Evolutionary conservation across 2,113 vertebrate species (phyloP), one percentile per base, ranked within the genome.

Genomic region (Nothobranchius furzeri): DNA sequence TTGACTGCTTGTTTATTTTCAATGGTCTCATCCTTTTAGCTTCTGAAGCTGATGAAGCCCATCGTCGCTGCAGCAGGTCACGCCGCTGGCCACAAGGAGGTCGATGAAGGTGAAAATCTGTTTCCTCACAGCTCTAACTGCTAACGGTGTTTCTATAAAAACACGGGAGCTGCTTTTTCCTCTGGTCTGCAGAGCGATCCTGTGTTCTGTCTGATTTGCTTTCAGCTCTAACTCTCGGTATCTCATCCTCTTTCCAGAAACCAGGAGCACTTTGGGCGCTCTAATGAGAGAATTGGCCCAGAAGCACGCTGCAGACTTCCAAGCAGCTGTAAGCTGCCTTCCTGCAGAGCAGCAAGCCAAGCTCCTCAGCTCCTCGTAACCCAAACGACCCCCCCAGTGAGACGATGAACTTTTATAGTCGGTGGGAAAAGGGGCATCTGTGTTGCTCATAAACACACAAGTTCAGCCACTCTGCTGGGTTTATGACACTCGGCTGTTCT

Each of bases 231-330:
- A 40, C 37, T 40, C 37, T 40, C 9, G 3, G 37, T 73, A 59
- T 24, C 3, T 73, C 35, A 12, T 50, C 45, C 14, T 30, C 42
- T 50, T 60, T 40, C 11, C 87, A 97, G 96, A 95, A 20, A 91
- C 93, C 17, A 91, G 92, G 81, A 81, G 80, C 1, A 53, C 77
- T 3, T 51, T 93, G 57, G 55, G 89, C 10, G 24, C 79, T 52
- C 74, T 97, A 53, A 82, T 97, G 59, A 89, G 77, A 1, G 81
- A 90, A 43, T 74, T 97, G 10, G 89, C 89, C 3, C 85, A 89
- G 83, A 86, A 76, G 12, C 92, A 94, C 52, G 36, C 89, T 0
- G 83, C 92, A 14, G 92, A 92, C 50, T 93, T 96, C 85, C 88
- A 94, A 25, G 76, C 64, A 0, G 94, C 93, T 9, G 63, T 93